Conservation (phyloP, 1,140 invertebrate genomes). For the Sesamia nonagrioides region DNA sequence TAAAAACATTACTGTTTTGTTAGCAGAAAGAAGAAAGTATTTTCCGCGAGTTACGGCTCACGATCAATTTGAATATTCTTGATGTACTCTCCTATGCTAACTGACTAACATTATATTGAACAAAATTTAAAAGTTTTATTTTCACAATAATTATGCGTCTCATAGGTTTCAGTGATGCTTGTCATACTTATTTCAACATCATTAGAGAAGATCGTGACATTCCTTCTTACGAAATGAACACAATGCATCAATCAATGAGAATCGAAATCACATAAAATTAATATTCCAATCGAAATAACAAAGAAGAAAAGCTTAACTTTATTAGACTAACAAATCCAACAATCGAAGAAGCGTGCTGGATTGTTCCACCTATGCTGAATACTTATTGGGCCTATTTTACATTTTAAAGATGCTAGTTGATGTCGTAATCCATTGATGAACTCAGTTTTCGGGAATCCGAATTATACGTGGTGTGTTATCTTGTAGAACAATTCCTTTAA, state of each 20-base stretch:
- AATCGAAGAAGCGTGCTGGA: slow-evolving; percentile 15
- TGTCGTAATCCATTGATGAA: slow-evolving; percentile 10
- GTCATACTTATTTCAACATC: neutral
- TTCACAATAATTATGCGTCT: too few relatives aligned
- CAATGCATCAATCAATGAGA: neutral
- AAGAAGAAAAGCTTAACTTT: slow-evolving; percentile 10
- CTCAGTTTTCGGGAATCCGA: too few relatives aligned
- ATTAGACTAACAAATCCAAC: neutral
- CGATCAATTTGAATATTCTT: too few relatives aligned
- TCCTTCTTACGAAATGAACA: slow-evolving; percentile 1
- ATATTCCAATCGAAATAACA: slow-evolving; percentile 27
- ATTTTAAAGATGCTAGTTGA: neutral
- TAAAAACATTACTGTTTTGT: neutral
- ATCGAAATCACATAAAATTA: neutral
- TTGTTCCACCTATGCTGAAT: slow-evolving; percentile 2
- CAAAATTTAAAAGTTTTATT: too few relatives aligned
- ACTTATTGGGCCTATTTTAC: slow-evolving; percentile 25
- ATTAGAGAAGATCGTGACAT: slow-evolving; percentile 16
- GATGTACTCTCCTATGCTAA: too few relatives aligned
- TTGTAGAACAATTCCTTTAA: too few relatives aligned
- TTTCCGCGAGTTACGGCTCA: neutral
- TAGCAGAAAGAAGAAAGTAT: neutral
- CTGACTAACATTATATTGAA: too few relatives aligned
- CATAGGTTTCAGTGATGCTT: too few relatives aligned
- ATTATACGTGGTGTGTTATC: too few relatives aligned